Evolutionary conservation across 2,888 invertebrate genomes (phyloP).

Genomic region (Acanthacorydalis orientalis): DNA sequence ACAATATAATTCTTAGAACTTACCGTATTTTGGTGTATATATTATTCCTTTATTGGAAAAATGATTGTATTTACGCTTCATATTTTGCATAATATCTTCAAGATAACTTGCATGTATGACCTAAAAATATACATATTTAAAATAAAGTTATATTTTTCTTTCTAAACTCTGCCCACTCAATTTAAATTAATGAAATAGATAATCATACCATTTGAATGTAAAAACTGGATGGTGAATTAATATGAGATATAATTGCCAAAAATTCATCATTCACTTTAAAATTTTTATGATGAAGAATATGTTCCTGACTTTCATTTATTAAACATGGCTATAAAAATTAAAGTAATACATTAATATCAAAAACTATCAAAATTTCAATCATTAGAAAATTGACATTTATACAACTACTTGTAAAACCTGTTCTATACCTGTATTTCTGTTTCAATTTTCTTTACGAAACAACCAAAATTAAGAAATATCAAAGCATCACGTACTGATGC

Average conservation of each 20-base stretch:
- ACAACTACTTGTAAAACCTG: not conserved
- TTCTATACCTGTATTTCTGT: not conserved
- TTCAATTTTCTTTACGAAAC: slow-evolving; percentile 12
- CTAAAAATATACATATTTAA: not conserved
- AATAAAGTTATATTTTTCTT: not conserved
- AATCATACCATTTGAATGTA: slow-evolving; percentile 43
- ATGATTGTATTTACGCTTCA: slow-evolving; percentile 25
- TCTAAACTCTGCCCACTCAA: not conserved
- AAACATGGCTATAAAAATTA: not conserved
- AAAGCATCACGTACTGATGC: slow-evolving; percentile 28
- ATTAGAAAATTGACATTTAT: not conserved
- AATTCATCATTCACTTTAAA: not conserved
- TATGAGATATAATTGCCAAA: slow-evolving; percentile 28
- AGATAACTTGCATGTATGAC: not conserved
- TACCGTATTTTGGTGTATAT: slow-evolving; percentile 34
- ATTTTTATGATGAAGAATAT: not conserved
- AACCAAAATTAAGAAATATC: slow-evolving; percentile 24
- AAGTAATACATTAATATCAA: not conserved
- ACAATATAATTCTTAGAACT: slow-evolving; percentile 11
- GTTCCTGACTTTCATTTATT: too few relatives aligned
- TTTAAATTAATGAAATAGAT: not conserved
- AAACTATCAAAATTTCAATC: not conserved
- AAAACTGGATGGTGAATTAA: slow-evolving; percentile 46
- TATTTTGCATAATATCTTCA: not conserved
- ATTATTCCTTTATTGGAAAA: slow-evolving; percentile 20